Evolutionary conservation across 1,140 invertebrate species (phyloP).

Genomic region (Ephestia elutella): DNA sequence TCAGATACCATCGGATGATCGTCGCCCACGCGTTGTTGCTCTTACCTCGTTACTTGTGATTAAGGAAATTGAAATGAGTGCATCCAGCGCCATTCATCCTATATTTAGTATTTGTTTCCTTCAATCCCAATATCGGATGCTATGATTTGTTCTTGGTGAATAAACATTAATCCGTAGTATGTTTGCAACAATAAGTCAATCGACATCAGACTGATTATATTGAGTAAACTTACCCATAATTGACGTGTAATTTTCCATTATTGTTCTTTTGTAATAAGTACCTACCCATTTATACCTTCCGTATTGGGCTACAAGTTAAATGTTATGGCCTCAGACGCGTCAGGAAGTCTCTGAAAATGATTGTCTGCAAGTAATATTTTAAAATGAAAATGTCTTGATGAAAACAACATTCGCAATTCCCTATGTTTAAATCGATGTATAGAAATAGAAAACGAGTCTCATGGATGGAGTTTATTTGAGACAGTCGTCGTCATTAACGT

Average conservation of each 20-base stretch:
- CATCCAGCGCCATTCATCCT: background rate
- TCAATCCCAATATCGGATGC: background rate
- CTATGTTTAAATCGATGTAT: background rate
- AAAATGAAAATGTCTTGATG: too few species aligned
- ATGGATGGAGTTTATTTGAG: conserved; percentile 10
- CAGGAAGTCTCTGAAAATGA: too few species aligned
- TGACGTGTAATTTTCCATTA: conserved; percentile 8
- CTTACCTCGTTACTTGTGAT: conserved; percentile 44
- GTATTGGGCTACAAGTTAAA: background rate
- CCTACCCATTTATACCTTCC: background rate
- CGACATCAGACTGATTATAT: background rate
- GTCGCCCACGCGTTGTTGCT: conserved; percentile 42
- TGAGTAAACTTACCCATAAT: background rate
- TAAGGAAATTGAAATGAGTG: conserved; percentile 22
- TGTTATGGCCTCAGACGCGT: background rate
- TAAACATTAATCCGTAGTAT: too few species aligned
- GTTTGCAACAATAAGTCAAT: background rate
- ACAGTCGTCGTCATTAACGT: background rate
- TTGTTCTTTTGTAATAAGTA: conserved; percentile 7
- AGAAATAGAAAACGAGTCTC: background rate
- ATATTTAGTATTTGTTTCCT: background rate
- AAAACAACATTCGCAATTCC: background rate
- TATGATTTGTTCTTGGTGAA: background rate
- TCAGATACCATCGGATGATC: conserved; percentile 46
- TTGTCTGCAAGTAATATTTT: too few species aligned